These are phyloP conservation scores for Phataginus tricuspis DNA, from an alignment of 2,797 vertebrate genomes.

Conservation along the genomic window DNA sequence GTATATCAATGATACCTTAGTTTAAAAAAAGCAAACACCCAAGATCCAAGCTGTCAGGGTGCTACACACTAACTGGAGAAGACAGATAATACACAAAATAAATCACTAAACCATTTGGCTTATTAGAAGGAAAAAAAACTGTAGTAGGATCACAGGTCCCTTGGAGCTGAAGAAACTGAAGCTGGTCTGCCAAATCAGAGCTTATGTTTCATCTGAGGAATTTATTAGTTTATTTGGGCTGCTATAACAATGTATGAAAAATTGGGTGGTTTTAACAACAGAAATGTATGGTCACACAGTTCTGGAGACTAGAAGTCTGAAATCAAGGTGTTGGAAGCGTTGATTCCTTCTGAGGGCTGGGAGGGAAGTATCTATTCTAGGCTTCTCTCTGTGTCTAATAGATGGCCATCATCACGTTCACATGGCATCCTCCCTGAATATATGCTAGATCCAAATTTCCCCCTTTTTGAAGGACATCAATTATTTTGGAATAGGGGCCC, in stretches of 20 bases:
- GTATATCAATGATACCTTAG: too few species aligned
- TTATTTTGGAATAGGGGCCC: background rate
- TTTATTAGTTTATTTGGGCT: background rate
- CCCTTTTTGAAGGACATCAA: background rate
- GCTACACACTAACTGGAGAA: background rate
- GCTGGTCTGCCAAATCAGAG: background rate
- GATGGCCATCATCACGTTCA: background rate
- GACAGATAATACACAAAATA: background rate
- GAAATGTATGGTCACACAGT: background rate
- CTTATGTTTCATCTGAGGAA: background rate
- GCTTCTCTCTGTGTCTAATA: background rate
- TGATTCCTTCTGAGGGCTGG: background rate
- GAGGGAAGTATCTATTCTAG: background rate
- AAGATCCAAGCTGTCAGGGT: background rate
- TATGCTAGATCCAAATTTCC: background rate
- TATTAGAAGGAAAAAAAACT: background rate
- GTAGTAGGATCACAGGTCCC: background rate
- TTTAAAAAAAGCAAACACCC: background rate
- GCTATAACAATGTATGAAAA: background rate
- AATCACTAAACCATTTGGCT: background rate
- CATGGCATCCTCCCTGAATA: background rate
- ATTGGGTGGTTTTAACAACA: background rate
- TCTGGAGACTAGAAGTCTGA: background rate
- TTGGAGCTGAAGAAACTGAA: background rate
- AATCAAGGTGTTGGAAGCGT: background rate